Percentiles rank a stretch among this genome's conserved stretches.
phyloP scores from a whole-genome alignment of 2,113 vertebrate genomes.

The Sardina pilchardus region DNA sequence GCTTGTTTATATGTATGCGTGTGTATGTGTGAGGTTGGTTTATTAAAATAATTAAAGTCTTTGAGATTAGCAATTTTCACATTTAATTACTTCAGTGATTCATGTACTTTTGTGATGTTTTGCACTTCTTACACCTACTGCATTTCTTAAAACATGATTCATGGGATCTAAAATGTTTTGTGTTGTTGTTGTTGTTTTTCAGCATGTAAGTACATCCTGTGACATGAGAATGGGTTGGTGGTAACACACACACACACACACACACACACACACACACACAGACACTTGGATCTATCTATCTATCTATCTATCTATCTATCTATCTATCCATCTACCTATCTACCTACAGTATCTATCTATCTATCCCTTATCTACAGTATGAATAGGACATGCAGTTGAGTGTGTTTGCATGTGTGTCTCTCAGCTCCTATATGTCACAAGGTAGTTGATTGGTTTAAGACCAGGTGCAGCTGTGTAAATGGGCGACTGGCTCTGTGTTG shows the following conservation, averaged over 20 bases:
- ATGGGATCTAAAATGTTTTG: not conserved
- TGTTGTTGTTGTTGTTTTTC: constrained; percentile 43
- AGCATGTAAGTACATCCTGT: constrained; percentile 72
- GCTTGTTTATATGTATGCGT: too few relatives aligned
- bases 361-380: too few relatives aligned
- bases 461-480: constrained; percentile 73
- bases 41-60: too few relatives aligned
- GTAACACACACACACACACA: not conserved
- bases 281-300: too few relatives aligned
- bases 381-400: not conserved
- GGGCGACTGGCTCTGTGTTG: constrained; percentile 52
- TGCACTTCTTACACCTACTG: too few relatives aligned
- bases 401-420: not conserved
- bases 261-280: too few relatives aligned
- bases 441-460: constrained; percentile 24
- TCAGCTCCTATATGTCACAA: not conserved
- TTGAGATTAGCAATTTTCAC: not conserved
- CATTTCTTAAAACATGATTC: too few relatives aligned
- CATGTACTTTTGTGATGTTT: too few relatives aligned
- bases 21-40: too few relatives aligned
- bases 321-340: too few relatives aligned
- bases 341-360: too few relatives aligned
- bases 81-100: not conserved
- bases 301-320: too few relatives aligned
- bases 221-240: not conserved